Conservation (phyloP, 2,888 invertebrate species). For the Dusona sp. region DNA sequence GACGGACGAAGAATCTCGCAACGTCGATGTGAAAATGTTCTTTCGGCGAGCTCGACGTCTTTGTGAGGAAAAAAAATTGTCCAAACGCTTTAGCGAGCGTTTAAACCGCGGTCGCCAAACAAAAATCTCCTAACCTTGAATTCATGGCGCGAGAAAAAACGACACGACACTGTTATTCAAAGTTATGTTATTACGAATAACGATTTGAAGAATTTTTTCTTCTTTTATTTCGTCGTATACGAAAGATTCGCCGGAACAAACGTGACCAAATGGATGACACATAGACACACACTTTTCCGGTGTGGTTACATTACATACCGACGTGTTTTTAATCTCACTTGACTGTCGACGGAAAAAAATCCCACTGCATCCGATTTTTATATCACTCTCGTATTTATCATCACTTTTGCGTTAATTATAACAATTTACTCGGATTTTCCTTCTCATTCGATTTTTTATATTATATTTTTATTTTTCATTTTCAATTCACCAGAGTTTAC, state of each 20-base stretch:
- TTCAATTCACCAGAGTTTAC: not conserved
- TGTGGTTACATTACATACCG: conserved; percentile 10
- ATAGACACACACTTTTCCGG: conserved; percentile 11
- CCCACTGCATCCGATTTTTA: conserved; percentile 30
- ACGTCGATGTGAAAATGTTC: conserved; percentile 1
- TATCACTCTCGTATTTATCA: conserved; percentile 20
- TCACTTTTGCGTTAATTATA: conserved; percentile 5
- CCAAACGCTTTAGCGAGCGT: conserved; percentile 2
- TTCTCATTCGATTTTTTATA: not conserved
- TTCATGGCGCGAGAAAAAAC: conserved; percentile 17
- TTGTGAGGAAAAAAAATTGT: not conserved
- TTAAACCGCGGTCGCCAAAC: conserved; percentile 8
- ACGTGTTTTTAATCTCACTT: conserved; percentile 11
- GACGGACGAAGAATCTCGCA: conserved; percentile 21
- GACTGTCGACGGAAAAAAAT: conserved; percentile 31
- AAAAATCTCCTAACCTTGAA: conserved; percentile 9
- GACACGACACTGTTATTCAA: not conserved
- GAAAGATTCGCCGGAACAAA: conserved; percentile 11
- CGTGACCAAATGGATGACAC: conserved; percentile 8
- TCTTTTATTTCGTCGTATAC: not conserved
- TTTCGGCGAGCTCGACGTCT: not conserved
- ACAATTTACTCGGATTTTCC: not conserved
- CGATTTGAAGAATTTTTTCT: not conserved
- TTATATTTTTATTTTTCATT: not conserved
- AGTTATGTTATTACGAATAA: not conserved